Percentiles rank a stretch among this genome's conserved stretches.
These are phyloP conservation scores for Agriopis aurantiaria DNA, from an alignment of 2,888 invertebrate species.

Conservation along the genomic window DNA sequence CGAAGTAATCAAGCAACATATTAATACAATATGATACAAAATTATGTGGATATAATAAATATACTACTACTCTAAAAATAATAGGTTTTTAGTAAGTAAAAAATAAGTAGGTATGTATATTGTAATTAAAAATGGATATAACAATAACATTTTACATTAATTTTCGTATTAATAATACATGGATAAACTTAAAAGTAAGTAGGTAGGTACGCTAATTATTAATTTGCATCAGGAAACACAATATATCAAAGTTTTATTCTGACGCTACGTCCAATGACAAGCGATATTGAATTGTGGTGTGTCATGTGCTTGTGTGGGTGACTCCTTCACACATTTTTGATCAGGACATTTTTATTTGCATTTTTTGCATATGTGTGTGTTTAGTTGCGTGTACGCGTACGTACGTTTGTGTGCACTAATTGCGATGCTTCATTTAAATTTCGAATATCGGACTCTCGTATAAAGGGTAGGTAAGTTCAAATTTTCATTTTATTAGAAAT, in stretches of 20 bases:
- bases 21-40: no score
- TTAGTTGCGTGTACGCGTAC: conserved; percentile 59
- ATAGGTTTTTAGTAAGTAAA: no score
- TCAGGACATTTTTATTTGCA: conserved; percentile 80
- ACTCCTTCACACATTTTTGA: conserved; percentile 85
- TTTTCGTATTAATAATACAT: no score
- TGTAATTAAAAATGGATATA: no score
- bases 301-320: conserved; percentile 64
- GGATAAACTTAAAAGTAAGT: neutral
- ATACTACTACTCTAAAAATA: no score
- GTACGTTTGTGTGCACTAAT: conserved; percentile 71
- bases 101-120: no score
- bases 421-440: conserved; percentile 87
- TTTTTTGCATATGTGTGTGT: conserved; percentile 67
- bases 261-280: conserved; percentile 78
- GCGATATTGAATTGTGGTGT: conserved; percentile 83
- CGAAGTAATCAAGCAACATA: no score
- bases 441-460: conserved; percentile 75
- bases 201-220: conserved; percentile 21
- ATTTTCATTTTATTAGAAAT: conserved; percentile 49
- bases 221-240: conserved; percentile 42
- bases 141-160: no score
- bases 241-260: conserved; percentile 57
- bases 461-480: conserved; percentile 62
- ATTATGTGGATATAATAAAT: no score